Evolutionary conservation across 2,888 invertebrate genomes (phyloP).

Genomic region (Tinea semifulvella): DNA sequence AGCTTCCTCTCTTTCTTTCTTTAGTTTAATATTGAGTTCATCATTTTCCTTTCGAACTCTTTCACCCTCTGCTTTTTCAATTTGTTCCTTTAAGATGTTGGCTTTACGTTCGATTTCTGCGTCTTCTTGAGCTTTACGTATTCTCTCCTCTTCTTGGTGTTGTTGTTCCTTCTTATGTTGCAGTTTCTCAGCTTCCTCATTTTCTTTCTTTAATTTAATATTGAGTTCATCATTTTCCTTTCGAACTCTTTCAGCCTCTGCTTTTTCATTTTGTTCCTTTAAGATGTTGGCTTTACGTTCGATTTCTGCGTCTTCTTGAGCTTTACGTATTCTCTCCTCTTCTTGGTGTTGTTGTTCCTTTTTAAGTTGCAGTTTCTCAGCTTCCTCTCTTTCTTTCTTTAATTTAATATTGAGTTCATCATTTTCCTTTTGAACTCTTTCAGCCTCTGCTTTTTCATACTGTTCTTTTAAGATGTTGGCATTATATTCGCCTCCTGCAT

Average conservation of each 20-base stretch:
- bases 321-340: slow-evolving; percentile 13
- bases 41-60: no score
- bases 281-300: slow-evolving; percentile 13
- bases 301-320: slow-evolving; percentile 12
- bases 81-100: no score
- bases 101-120: no score
- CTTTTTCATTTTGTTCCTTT: no score
- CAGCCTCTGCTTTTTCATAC: slow-evolving; percentile 15
- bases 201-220: slow-evolving; percentile 11
- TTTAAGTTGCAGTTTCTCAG: slow-evolving; percentile 11
- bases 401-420: no score
- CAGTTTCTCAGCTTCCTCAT: slow-evolving; percentile 13
- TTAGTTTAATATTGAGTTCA: no score
- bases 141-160: slow-evolving; percentile 7
- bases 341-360: slow-evolving; percentile 14
- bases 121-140: slow-evolving; percentile 13
- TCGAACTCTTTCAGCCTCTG: slow-evolving; percentile 16
- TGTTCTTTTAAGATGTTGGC: slow-evolving; percentile 13
- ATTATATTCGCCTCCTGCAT: not conserved
- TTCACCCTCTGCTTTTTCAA: no score
- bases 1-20: no score
- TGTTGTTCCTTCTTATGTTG: not conserved
- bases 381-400: slow-evolving; percentile 8
- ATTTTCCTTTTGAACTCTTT: no score
- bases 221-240: slow-evolving; percentile 12